Evolutionary conservation across 1,140 invertebrate genomes (phyloP).

Genomic region (Pogonomyrmex barbatus): DNA sequence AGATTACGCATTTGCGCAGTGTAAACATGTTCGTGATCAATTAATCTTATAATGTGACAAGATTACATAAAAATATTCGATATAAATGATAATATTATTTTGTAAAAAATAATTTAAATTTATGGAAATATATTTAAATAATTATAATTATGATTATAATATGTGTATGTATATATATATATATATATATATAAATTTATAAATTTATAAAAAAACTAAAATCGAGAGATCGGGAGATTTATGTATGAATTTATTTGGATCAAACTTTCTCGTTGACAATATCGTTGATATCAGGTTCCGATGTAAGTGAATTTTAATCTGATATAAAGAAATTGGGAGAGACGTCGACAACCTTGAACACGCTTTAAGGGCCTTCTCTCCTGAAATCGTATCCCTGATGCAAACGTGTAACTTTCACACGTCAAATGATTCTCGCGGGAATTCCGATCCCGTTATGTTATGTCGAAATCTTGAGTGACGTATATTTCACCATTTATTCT

Average conservation of each 20-base stretch:
- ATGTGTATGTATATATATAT: too few species aligned
- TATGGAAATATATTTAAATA: too few species aligned
- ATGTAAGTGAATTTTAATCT: not conserved
- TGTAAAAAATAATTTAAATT: not conserved
- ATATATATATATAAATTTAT: too few species aligned
- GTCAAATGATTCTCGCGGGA: constrained; percentile 54
- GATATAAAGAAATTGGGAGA: not conserved
- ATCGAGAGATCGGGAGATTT: not conserved
- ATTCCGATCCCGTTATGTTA: constrained; percentile 69
- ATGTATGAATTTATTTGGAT: constrained; percentile 11
- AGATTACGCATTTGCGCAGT: not conserved
- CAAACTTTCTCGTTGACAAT: not conserved
- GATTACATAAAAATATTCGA: not conserved
- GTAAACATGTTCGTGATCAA: not conserved
- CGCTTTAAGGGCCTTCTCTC: not conserved
- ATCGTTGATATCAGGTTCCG: not conserved
- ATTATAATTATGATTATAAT: too few species aligned
- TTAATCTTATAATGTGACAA: not conserved
- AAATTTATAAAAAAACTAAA: too few species aligned
- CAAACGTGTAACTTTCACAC: constrained; percentile 35
- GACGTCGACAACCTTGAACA: not conserved
- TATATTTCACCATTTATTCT: constrained; percentile 9
- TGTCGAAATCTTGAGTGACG: constrained; percentile 50
- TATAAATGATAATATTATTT: not conserved
- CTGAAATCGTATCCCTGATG: constrained; percentile 8